Conservation (phyloP, 2,888 invertebrate species). For the Dasypogon diadema region DNA sequence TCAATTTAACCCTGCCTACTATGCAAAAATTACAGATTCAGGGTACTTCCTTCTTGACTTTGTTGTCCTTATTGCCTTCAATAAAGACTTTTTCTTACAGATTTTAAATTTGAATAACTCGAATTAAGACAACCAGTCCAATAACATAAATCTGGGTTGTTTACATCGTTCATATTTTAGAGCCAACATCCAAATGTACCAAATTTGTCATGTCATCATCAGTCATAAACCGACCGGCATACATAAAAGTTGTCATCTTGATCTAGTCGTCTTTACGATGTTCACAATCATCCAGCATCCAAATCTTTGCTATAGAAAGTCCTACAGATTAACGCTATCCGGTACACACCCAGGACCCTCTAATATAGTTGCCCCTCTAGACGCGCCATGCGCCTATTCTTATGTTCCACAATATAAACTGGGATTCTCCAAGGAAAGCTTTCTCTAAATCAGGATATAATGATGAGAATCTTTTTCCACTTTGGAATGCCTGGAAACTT, state of each 20-base stretch:
- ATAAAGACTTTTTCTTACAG: too few relatives aligned
- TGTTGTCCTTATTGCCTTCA: too few relatives aligned
- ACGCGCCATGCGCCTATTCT: not conserved
- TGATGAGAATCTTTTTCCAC: not conserved
- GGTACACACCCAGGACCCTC: not conserved
- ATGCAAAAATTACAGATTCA: too few relatives aligned
- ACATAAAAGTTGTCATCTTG: slow-evolving; percentile 28
- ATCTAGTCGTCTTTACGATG: slow-evolving; percentile 19
- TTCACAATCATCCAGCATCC: slow-evolving; percentile 3
- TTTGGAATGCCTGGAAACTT: slow-evolving; percentile 21
- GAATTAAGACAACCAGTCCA: slow-evolving; percentile 1
- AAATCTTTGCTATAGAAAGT: not conserved
- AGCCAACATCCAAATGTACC: slow-evolving; percentile 35
- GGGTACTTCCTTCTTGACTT: too few relatives aligned
- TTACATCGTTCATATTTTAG: slow-evolving; percentile 39
- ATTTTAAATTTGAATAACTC: too few relatives aligned
- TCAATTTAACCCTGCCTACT: too few relatives aligned
- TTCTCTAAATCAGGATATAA: not conserved
- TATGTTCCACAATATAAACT: not conserved
- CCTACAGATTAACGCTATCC: slow-evolving; percentile 11
- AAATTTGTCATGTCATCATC: slow-evolving; percentile 47
- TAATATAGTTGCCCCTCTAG: not conserved
- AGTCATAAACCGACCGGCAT: slow-evolving; percentile 32
- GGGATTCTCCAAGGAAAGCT: slow-evolving; percentile 18
- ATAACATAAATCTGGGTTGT: slow-evolving; percentile 23